A percentile compares a stretch with the other conserved stretches of the same genome.
Evolutionary conservation across 2,797 vertebrate species (phyloP).

Genomic region (Sebastes matsubarae): DNA sequence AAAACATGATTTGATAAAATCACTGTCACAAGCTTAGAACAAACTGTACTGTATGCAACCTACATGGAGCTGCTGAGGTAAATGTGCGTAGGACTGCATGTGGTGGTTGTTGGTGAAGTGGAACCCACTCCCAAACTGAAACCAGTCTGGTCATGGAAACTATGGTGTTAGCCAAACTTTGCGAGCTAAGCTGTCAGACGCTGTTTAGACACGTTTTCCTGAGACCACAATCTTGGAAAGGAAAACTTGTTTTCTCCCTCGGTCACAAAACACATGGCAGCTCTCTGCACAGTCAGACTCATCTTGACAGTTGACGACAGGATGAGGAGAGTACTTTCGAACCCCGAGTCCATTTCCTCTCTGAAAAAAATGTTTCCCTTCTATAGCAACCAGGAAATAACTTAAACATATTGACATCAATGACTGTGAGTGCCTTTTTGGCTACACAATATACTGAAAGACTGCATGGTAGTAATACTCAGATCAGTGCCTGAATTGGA

Average conservation of each 20-base stretch:
- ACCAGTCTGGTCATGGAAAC: conserved; percentile 27
- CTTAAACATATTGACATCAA: conserved; percentile 1
- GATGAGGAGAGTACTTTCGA: conserved; percentile 34
- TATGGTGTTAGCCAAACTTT: background rate
- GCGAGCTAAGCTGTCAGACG: background rate
- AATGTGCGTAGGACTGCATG: background rate
- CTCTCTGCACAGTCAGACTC: conserved; percentile 14
- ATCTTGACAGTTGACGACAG: conserved; percentile 28
- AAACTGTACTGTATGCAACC: background rate
- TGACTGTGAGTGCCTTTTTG: background rate
- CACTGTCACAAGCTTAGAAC: background rate
- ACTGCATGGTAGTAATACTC: background rate
- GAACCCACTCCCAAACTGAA: background rate
- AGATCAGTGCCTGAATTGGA: no score
- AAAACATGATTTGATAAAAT: background rate
- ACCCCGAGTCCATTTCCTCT: conserved; percentile 37
- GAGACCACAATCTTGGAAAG: conserved; percentile 2
- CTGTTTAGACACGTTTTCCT: conserved; percentile 13
- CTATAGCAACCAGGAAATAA: conserved; percentile 41
- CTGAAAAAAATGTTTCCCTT: conserved; percentile 43
- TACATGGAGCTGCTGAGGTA: background rate
- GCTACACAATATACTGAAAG: background rate
- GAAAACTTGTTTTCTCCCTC: conserved; percentile 12
- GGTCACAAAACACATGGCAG: background rate
- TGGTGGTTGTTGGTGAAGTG: background rate